Evolutionary conservation across 2,113 vertebrate genomes (phyloP), one percentile per base, ranked within the genome.

Genomic region (Apodemus speciosus): DNA sequence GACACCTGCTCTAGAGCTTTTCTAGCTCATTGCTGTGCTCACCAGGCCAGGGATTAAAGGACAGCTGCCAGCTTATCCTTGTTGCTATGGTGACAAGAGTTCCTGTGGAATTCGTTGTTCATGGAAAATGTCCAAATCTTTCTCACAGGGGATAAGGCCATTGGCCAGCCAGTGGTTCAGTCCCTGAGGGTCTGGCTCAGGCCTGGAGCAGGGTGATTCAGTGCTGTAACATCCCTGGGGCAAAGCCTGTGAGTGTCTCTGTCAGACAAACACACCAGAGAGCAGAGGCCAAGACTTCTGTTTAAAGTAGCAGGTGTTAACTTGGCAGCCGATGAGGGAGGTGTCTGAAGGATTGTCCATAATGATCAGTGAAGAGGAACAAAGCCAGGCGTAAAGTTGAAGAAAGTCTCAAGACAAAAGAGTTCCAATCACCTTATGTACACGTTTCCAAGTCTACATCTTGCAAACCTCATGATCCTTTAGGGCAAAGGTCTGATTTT

Each of bases 31-130:
- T 91, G 85, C 77, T 66, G n/a, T 91, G 38, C 92, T 96, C 85
- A 91, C 75, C n/a, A 87, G 40, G 62, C 73, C 43, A 75, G 49
- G 49, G 93, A 95, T 96, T 96, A 92, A 83, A 94, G 92, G 43
- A 66, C 66, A 96, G 84, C 56, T 94, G 73, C 51, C 84, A 80
- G 69, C 62, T 92, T 90, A 95, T 93, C 73, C 94, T 93, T 91
- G 89, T 95, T 96, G 89, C 84, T 60, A 80, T 95, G 64, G 91
- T 77, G 81, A 95, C 58, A n/a, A 38, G 79, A 84, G 62, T 89
- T 94, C 51, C 77, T 87, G n/a, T 27, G 69, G 72, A 93, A 90
- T 94, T 58, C 3, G 3, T 49, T 85, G 30, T 93, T 96, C 21
- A 73, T 46, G n/a, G 92, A 93, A 95, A 95, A 85, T 93, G 46